phyloP scores from a whole-genome alignment of 2,113 vertebrate genomes.

The Laticauda laticaudata region DNA sequence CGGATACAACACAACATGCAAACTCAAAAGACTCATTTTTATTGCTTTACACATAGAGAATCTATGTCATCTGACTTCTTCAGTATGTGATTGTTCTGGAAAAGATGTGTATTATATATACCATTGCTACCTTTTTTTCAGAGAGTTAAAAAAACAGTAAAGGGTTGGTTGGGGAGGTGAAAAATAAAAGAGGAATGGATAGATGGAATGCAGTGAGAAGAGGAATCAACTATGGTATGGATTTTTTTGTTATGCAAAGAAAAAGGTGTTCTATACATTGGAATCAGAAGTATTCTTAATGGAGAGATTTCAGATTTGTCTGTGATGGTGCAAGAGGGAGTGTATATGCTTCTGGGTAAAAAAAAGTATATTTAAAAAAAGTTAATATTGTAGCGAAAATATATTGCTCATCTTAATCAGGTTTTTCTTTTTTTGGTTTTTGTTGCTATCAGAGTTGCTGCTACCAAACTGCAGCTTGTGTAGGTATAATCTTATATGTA shows the following conservation, averaged over 20 bases:
- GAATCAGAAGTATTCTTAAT: not conserved
- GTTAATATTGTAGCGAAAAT: not conserved
- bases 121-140: not conserved
- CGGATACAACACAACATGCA: not conserved
- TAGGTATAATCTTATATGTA: not conserved
- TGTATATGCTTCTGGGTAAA: not conserved
- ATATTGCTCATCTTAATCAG: not conserved
- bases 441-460: not conserved
- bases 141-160: not conserved
- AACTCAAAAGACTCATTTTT: not conserved
- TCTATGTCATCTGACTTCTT: not conserved
- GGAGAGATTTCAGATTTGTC: not conserved
- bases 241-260: not conserved
- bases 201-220: not conserved
- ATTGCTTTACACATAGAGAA: not conserved
- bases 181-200: not conserved
- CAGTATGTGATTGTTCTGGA: not conserved
- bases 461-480: not conserved
- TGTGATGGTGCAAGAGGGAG: no score
- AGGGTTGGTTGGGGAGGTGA: not conserved
- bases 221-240: not conserved
- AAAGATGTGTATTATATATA: not conserved
- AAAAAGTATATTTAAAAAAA: no score
- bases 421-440: not conserved
- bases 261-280: not conserved